These are phyloP conservation scores for Tetramorium alpestre DNA, from an alignment of 1,140 invertebrate genomes.

Conservation along the genomic window DNA sequence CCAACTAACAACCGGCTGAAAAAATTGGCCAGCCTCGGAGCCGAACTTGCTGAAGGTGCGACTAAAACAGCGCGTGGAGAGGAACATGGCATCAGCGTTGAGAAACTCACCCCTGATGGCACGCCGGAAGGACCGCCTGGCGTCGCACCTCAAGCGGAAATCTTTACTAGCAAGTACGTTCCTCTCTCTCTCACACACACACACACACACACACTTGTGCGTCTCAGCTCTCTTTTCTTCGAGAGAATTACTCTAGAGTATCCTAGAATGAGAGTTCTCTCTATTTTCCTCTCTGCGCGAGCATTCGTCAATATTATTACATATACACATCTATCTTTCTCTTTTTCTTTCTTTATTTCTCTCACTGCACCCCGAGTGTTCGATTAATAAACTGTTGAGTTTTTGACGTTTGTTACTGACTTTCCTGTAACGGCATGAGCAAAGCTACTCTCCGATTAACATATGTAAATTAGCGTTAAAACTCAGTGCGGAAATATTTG, in stretches of 20 bases:
- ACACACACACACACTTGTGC: neutral
- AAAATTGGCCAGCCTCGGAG: constrained; percentile 94
- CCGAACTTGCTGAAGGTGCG: constrained; percentile 98
- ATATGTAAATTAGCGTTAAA: constrained; percentile 47
- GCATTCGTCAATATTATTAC: constrained; percentile 59
- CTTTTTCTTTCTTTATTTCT: constrained; percentile 28
- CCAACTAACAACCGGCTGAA: constrained; percentile 84
- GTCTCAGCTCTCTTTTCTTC: constrained; percentile 1
- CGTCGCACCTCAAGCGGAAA: constrained; percentile 92
- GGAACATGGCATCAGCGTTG: constrained; percentile 88
- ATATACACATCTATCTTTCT: neutral
- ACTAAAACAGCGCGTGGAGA: constrained; percentile 97
- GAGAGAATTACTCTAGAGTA: constrained; percentile 12
- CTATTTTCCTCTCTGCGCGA: constrained; percentile 58
- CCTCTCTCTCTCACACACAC: constrained; percentile 25
- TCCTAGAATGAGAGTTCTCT: constrained; percentile 30
- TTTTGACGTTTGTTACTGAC: constrained; percentile 70
- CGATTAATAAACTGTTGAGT: constrained; percentile 82
- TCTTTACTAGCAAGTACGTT: constrained; percentile 92
- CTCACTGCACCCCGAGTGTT: constrained; percentile 79
- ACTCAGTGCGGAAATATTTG: neutral
- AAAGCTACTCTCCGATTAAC: constrained; percentile 57
- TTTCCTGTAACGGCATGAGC: constrained; percentile 83
- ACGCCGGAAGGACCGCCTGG: constrained; percentile 92
- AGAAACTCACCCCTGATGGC: constrained; percentile 93